phyloP scores from a whole-genome alignment of 2,797 vertebrate genomes.

The Amblyraja radiata region DNA sequence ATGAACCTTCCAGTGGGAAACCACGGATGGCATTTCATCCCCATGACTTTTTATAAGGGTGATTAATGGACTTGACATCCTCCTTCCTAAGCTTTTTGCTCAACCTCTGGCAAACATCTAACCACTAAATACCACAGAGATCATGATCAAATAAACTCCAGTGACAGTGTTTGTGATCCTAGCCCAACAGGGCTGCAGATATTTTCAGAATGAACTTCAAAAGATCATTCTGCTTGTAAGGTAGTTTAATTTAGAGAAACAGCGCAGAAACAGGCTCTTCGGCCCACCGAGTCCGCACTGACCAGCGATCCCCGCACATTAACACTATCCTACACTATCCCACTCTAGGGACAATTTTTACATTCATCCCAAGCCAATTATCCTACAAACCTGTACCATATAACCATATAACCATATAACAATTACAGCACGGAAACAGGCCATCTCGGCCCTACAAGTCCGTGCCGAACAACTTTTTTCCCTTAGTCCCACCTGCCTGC shows the following conservation, averaged over 20 bases:
- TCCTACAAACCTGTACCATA: no score
- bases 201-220: background rate
- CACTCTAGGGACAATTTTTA: no score
- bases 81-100: slow-evolving; percentile 55
- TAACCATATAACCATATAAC: no score
- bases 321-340: no score
- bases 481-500: no score
- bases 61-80: slow-evolving; percentile 70
- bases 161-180: slow-evolving; percentile 51
- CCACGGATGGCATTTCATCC: slow-evolving; percentile 54
- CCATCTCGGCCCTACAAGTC: no score
- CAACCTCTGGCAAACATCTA: slow-evolving; percentile 54
- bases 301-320: no score
- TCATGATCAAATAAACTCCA: slow-evolving; percentile 58
- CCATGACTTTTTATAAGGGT: slow-evolving; percentile 53
- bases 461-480: no score
- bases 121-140: slow-evolving; percentile 64
- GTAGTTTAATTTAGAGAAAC: background rate
- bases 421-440: no score
- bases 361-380: no score
- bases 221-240: background rate
- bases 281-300: no score
- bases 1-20: slow-evolving; percentile 53
- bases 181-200: slow-evolving; percentile 36
- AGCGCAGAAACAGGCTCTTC: no score